Percentiles rank a stretch among this genome's conserved stretches.
Evolutionary conservation across 2,113 vertebrate genomes (phyloP).

Genomic region (Xenotilapia flavipinnis): DNA sequence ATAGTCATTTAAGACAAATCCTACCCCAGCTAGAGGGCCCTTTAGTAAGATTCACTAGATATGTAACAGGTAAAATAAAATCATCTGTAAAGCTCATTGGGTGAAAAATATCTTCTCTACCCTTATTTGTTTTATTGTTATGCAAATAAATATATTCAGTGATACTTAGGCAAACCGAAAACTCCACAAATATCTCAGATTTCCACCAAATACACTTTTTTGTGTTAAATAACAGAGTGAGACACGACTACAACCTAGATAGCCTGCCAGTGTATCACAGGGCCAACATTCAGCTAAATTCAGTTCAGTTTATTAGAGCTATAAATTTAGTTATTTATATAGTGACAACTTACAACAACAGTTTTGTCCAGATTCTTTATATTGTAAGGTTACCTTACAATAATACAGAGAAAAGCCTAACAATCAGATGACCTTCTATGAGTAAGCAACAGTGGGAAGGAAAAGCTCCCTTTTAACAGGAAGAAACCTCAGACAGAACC

Average conservation of each 20-base stretch:
- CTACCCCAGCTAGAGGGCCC: background rate
- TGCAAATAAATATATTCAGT: background rate
- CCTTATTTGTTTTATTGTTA: background rate
- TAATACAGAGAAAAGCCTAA: background rate
- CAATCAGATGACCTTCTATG: background rate
- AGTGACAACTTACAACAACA: background rate
- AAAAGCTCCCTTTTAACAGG: background rate
- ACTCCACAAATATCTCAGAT: background rate
- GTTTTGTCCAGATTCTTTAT: background rate
- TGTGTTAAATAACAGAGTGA: background rate
- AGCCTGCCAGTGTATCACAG: background rate
- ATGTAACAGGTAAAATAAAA: background rate
- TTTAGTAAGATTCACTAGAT: background rate
- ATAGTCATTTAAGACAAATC: background rate
- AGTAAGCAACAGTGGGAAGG: background rate
- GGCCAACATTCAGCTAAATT: background rate
- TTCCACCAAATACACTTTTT: background rate
- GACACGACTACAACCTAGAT: rapidly evolving
- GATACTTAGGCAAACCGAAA: background rate
- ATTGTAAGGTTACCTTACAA: background rate
- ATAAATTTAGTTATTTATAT: background rate
- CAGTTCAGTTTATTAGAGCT: background rate
- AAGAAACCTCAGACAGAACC: background rate
- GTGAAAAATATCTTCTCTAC: background rate
- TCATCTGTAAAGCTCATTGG: background rate